These are phyloP conservation scores for Fragum fragum DNA, from an alignment of 2,888 invertebrate genomes.

Conservation along the genomic window DNA sequence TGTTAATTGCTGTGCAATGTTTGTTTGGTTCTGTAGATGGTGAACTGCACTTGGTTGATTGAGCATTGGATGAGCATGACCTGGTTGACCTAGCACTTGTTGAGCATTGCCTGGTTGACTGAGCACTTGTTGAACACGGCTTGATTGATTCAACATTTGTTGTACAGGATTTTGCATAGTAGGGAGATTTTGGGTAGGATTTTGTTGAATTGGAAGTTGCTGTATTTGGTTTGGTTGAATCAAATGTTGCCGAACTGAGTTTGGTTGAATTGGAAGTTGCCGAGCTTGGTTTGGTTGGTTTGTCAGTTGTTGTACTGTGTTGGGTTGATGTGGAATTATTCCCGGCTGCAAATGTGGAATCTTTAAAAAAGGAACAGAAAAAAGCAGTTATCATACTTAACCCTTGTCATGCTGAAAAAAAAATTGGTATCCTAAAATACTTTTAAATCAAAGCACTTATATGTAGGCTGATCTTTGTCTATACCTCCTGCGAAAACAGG, in stretches of 20 bases:
- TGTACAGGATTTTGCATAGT: background rate
- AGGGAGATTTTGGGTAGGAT: background rate
- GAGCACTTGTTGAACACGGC: too few relatives aligned
- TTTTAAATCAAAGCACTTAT: too few relatives aligned
- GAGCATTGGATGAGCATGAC: background rate
- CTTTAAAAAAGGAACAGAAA: too few relatives aligned
- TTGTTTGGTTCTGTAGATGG: background rate
- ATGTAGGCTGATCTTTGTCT: too few relatives aligned
- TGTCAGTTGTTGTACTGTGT: background rate
- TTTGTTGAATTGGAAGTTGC: background rate
- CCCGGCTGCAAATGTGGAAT: background rate
- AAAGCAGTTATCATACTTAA: too few relatives aligned
- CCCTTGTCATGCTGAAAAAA: too few relatives aligned
- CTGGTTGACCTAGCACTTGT: background rate
- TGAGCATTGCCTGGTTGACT: background rate
- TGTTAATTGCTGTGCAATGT: background rate
- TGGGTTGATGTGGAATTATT: background rate
- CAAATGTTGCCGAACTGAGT: background rate
- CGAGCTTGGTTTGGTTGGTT: slow-evolving; percentile 1
- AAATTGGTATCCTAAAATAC: too few relatives aligned
- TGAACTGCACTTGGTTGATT: background rate
- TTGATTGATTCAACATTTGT: too few relatives aligned
- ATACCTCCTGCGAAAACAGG: too few relatives aligned
- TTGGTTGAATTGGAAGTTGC: background rate
- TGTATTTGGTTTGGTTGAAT: background rate